Base-by-base conservation (phyloP, 2,113 vertebrate genomes). In the Mastomys coucha region DNA sequence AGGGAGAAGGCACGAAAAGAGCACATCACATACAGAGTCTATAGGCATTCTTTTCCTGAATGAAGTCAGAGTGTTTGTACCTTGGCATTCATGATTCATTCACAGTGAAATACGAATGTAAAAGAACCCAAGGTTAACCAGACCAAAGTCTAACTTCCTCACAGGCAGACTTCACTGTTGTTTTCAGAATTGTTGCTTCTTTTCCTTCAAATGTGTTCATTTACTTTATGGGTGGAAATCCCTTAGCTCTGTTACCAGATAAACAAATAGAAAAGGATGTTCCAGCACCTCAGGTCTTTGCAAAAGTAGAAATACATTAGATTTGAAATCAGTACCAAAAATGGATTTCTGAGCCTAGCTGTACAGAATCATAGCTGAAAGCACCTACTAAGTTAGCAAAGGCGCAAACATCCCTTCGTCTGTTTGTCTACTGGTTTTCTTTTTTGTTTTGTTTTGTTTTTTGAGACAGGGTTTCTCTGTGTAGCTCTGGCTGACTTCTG, bases 41-140 rank as follows among this genome's bases (percentile, higher is more conserved):
- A 70, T 92, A 76, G 36, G 76, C 42, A 31, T 77, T 28, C 26
- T 77, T 96, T 85, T 33, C 75, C 75, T 91, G 14, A 93, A 49
- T 82, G 63, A 94, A 91, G 12, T 36, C 22, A 60, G n/a, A 86
- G 24, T 51, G 82, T 75, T 93, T 42, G 42, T 87, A 89, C n/a
- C 2, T 51, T 60, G 58, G 22, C 36, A 60, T 65, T 69, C 7
- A 58, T 39, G 24, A 42, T 17, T 85, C 28, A 77, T 67, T 92
- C 56, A 80, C 5, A 56, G 28, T 67, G 80, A 93, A 88, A 75
- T 69, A 39, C 49, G 51, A 33, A 53, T 31, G 49, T 7, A 24
- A 49, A 94, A 58, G 53, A 72, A 69, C 20, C 26, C 10, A 73
- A 14, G 45, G 49, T 82, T 75, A 65, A 56, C 8, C n/a, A 51